Conservation (phyloP, 2,888 invertebrate species). For the Torymus texanus region DNA sequence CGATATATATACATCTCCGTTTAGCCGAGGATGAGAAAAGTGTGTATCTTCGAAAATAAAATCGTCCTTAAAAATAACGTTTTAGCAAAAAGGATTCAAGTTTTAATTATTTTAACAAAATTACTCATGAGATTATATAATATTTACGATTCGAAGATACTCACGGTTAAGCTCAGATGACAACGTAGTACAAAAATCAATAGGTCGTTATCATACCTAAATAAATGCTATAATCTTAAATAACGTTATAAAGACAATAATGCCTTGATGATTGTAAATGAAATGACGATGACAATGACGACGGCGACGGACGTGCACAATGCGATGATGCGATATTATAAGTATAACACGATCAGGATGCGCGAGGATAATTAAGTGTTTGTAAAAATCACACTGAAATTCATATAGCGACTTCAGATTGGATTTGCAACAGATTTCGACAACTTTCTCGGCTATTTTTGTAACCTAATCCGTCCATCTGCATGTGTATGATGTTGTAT, state of each 20-base stretch:
- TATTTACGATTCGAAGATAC: constrained; percentile 13
- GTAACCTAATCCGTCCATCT: no score
- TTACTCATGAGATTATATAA: not conserved
- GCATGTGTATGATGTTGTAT: constrained; percentile 63
- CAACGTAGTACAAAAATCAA: constrained; percentile 50
- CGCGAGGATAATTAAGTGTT: no score
- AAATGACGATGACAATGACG: constrained; percentile 1
- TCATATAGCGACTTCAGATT: no score
- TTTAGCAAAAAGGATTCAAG: no score
- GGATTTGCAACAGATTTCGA: no score
- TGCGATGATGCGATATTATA: constrained; percentile 55
- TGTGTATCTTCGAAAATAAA: constrained; percentile 4
- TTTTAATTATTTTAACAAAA: not conserved
- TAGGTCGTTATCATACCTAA: constrained; percentile 29
- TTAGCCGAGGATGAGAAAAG: constrained; percentile 1
- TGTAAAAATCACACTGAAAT: no score
- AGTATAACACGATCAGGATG: constrained; percentile 61
- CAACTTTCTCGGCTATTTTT: no score
- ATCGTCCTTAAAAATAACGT: not conserved
- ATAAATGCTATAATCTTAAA: constrained; percentile 65
- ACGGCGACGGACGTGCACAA: constrained; percentile 48
- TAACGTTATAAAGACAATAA: constrained; percentile 60
- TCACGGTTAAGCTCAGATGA: constrained; percentile 30
- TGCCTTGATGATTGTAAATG: constrained; percentile 40
- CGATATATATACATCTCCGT: not conserved